A percentile compares a stretch with the other conserved stretches of the same genome.
Evolutionary conservation across 2,113 vertebrate genomes (phyloP).

Genomic region (Tamias sibiricus): DNA sequence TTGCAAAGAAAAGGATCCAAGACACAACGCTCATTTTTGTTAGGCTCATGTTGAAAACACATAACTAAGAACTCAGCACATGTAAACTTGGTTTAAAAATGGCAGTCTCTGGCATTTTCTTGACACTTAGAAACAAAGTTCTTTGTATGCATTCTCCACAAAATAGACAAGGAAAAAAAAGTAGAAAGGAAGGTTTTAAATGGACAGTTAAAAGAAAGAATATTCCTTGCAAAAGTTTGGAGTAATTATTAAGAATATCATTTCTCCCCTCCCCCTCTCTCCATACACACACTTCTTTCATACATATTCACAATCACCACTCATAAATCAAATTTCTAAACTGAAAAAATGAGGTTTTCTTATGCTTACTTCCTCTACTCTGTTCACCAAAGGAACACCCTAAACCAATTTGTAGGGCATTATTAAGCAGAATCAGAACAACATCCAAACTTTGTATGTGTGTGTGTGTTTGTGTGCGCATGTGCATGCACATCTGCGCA

Average conservation of each 20-base stretch:
- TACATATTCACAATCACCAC: background rate
- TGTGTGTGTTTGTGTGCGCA: too few relatives aligned
- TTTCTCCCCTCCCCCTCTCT: accelerated
- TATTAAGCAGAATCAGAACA: background rate
- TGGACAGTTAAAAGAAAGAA: background rate
- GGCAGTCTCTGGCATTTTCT: background rate
- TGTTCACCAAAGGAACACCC: background rate
- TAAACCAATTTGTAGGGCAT: background rate
- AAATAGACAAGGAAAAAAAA: background rate
- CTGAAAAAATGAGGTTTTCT: background rate
- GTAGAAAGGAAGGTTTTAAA: background rate
- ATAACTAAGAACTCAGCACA: background rate
- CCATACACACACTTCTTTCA: too few relatives aligned
- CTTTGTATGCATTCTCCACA: background rate
- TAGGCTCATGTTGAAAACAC: background rate
- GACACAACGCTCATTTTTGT: constrained; percentile 61
- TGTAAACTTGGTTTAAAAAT: background rate
- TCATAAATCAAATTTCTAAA: background rate
- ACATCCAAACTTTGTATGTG: background rate
- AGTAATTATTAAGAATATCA: background rate
- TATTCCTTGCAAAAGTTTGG: background rate
- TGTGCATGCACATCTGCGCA: too few relatives aligned
- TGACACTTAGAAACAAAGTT: background rate
- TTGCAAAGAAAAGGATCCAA: constrained; percentile 20
- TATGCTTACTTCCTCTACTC: background rate